These are phyloP conservation scores for Eurystomus gularis DNA, from an alignment of 2,113 vertebrate genomes.

Conservation along the genomic window DNA sequence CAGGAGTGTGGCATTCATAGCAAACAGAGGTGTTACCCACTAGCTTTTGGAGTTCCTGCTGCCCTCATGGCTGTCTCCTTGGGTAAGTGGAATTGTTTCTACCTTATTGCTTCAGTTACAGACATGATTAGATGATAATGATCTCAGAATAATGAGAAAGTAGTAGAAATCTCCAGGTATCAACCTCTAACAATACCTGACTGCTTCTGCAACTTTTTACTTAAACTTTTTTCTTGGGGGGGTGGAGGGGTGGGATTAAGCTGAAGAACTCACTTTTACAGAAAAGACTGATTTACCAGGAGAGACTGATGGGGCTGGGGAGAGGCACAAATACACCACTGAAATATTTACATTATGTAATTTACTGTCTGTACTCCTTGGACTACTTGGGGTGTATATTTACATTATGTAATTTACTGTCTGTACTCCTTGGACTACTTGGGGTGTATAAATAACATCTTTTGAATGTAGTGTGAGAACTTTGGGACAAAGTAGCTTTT, in stretches of 20 bases:
- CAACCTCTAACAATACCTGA: not conserved
- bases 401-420: not conserved
- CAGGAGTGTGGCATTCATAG: conserved; percentile 84
- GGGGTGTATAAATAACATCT: not conserved
- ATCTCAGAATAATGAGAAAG: not conserved
- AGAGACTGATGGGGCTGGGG: not conserved
- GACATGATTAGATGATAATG: not conserved
- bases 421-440: not conserved
- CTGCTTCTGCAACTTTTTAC: not conserved
- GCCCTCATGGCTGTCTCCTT: conserved; percentile 87
- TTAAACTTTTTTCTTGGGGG: not conserved
- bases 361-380: not conserved
- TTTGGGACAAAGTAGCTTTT: not conserved
- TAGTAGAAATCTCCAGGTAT: not conserved
- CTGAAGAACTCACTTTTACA: not conserved
- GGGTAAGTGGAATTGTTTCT: conserved; percentile 75
- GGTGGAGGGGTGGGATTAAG: not conserved
- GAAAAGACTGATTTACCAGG: not conserved
- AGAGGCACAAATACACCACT: not conserved
- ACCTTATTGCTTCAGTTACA: not conserved
- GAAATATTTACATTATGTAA: not conserved
- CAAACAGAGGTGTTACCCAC: conserved; percentile 86
- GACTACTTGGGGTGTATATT: no score
- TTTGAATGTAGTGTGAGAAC: not conserved
- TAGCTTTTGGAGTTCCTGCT: conserved; percentile 94